Evolutionary conservation across 2,797 vertebrate species (phyloP).

Genomic region (Hemitrygon akajei): DNA sequence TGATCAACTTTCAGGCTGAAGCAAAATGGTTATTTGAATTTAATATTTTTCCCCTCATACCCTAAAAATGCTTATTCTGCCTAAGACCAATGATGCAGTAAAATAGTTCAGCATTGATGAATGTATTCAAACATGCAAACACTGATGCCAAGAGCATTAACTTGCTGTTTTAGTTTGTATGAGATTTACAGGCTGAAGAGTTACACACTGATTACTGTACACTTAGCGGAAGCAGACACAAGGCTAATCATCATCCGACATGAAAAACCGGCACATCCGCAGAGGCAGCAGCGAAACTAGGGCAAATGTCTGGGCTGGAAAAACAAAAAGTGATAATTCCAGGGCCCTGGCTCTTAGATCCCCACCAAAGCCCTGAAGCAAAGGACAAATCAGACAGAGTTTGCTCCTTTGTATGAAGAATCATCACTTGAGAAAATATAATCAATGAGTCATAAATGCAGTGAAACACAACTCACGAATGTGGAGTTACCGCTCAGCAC

Average conservation of each 20-base stretch:
- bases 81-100: background rate
- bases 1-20: background rate
- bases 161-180: too few relatives aligned
- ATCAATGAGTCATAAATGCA: background rate
- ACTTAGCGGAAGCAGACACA: background rate
- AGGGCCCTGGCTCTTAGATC: background rate
- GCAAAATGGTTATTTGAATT: background rate
- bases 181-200: background rate
- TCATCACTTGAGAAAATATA: background rate
- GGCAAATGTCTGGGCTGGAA: background rate
- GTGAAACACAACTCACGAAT: background rate
- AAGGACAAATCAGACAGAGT: background rate
- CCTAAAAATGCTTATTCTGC: background rate
- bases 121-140: conserved; percentile 8
- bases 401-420: background rate
- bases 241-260: background rate
- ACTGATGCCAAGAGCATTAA: background rate
- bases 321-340: background rate
- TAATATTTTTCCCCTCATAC: background rate
- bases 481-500: background rate
- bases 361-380: background rate
- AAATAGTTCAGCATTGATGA: background rate
- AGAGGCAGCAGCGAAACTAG: background rate
- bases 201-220: background rate
- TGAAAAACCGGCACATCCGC: background rate